Conservation (phyloP, 2,113 vertebrate genomes). For the Capreolus pygargus region DNA sequence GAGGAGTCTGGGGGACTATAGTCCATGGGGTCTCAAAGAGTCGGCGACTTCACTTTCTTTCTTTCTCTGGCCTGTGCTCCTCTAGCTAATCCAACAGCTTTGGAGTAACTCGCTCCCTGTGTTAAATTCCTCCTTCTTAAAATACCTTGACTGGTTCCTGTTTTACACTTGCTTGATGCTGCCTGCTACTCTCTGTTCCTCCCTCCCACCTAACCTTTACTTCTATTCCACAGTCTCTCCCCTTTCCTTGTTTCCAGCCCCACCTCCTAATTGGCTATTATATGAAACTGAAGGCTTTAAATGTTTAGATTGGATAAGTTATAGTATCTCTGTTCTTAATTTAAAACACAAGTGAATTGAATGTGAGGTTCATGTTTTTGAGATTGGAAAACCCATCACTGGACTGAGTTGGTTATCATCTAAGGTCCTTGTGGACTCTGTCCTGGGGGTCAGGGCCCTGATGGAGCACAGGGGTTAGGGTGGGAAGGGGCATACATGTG, state of each 20-base stretch:
- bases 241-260: background rate
- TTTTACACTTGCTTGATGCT: background rate
- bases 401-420: background rate
- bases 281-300: background rate
- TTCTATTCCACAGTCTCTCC: too few relatives aligned
- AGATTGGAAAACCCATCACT: background rate
- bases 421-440: background rate
- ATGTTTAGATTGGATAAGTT: background rate
- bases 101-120: background rate
- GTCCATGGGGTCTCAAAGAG: background rate
- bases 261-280: background rate
- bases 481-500: background rate
- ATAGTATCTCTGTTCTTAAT: background rate
- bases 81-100: background rate
- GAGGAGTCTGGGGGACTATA: background rate
- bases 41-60: background rate
- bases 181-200: background rate
- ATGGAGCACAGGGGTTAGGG: too few relatives aligned
- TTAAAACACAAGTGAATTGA: background rate
- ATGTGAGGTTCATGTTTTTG: background rate
- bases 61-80: background rate
- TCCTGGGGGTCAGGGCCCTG: background rate
- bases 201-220: background rate
- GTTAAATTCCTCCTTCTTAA: background rate
- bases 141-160: background rate